Conservation (phyloP, 1,140 invertebrate genomes). For the Temnothorax nylanderi region DNA sequence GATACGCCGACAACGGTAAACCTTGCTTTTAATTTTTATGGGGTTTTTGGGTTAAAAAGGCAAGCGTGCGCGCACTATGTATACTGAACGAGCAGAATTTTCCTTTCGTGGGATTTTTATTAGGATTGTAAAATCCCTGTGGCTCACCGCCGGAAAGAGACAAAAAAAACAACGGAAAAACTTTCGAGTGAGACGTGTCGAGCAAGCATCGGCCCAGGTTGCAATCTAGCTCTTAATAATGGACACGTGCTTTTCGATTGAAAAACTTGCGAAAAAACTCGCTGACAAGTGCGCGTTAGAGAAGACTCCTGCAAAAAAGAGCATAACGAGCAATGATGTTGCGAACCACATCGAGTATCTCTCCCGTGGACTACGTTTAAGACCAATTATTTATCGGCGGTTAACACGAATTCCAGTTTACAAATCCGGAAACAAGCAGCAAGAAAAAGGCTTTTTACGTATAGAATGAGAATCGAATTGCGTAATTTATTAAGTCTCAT, state of each 20-base stretch:
- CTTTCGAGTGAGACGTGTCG: constrained; percentile 17
- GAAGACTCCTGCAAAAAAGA: constrained; percentile 47
- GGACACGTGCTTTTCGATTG: constrained; percentile 53
- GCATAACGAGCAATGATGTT: constrained; percentile 53
- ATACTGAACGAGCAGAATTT: background rate
- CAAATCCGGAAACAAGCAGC: background rate
- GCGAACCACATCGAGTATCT: background rate
- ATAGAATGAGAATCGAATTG: background rate
- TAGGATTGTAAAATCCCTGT: constrained; percentile 69
- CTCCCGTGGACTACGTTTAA: constrained; percentile 1
- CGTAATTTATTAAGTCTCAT: background rate
- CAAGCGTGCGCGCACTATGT: constrained; percentile 18
- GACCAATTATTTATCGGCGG: constrained; percentile 32
- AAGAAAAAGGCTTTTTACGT: background rate
- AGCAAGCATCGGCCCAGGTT: background rate
- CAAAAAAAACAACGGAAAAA: constrained; percentile 8
- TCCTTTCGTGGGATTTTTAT: constrained; percentile 71
- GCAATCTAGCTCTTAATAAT: constrained; percentile 48
- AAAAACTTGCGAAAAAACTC: constrained; percentile 61
- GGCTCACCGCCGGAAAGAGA: constrained; percentile 35
- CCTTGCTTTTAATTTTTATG: constrained; percentile 77
- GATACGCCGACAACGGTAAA: constrained; percentile 39
- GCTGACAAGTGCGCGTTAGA: constrained; percentile 5
- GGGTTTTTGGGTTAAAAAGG: constrained; percentile 72
- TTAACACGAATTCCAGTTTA: background rate